Base-by-base conservation (phyloP, 1,140 invertebrate genomes). In the Saxidomus purpurata region DNA sequence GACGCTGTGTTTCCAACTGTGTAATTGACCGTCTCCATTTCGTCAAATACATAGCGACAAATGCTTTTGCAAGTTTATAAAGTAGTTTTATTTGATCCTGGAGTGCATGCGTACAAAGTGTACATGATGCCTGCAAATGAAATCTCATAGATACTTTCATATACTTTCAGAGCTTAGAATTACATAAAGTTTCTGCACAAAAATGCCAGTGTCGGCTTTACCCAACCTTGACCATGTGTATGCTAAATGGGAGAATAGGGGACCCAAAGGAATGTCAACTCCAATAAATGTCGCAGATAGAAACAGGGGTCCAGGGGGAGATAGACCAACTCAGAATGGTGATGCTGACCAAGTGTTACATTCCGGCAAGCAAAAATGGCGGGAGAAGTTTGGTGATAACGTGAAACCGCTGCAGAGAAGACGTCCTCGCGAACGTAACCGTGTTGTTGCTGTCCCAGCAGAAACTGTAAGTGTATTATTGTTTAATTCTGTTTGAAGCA, bases 201-300 rank as follows among this genome's bases (percentile, higher is more conserved):
- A 59, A 67, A 85, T 85, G 82, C 82, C 82, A 28, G 82, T 85
- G 36, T 85, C 82, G 8, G 76, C 84, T 8, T 63, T 89, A 43
- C 87, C 87, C 4, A 76, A 81, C 25, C 80, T 89, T 8, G 87
- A 89, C 34, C 79, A 80, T 83, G 87, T 89, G 25, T 89, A 52
- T 83, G 79, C 87, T 25, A 89, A 89, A 77, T 89, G 87, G 87
- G 87, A 89, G 67, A 76, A 76, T 19, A 59, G 80, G 6, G 80
- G 87, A 28, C 79, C 79, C 0, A 85, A n/a, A 38, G 61, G 63
- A 15, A 43, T 13, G 17, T 13, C 6, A 15, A 1, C 43, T 25
- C 34, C 34, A 71, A 31, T 11, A 36, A 34, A 4, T 28, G 61
- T 1, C 25, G 19, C 43, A 25, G 49, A 80, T 1, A 55, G 52